A percentile compares a stretch with the other conserved stretches of the same genome.
These are phyloP conservation scores for Brenthis daphne DNA, from an alignment of 2,888 invertebrate species.

Conservation along the genomic window DNA sequence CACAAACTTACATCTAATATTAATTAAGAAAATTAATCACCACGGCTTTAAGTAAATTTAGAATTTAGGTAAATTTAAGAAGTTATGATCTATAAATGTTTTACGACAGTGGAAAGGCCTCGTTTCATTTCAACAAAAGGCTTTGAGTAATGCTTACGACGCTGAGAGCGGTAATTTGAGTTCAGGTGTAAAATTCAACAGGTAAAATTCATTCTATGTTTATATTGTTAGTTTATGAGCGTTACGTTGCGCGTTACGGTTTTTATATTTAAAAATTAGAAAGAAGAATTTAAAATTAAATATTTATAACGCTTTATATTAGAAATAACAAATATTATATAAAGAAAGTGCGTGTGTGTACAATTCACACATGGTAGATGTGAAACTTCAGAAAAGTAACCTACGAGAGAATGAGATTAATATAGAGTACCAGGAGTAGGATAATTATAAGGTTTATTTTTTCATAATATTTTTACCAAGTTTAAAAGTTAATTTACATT, in stretches of 20 bases:
- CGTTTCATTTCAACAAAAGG: conserved; percentile 13
- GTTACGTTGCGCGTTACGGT: not conserved
- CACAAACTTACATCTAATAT: not conserved
- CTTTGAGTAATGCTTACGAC: conserved; percentile 10
- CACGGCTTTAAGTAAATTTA: not conserved
- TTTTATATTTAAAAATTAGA: not conserved
- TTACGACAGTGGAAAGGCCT: conserved; percentile 17
- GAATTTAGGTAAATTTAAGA: conserved; percentile 6
- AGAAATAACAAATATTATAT: too few species aligned
- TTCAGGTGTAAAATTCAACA: conserved; percentile 26
- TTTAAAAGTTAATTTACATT: too few species aligned
- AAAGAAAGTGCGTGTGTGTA: too few species aligned
- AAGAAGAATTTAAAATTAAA: too few species aligned
- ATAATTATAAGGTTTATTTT: too few species aligned
- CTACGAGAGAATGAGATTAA: too few species aligned
- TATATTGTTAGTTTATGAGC: not conserved
- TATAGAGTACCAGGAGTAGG: too few species aligned
- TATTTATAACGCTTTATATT: too few species aligned
- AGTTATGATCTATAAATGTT: conserved; percentile 12
- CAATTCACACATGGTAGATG: too few species aligned
- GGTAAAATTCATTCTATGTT: conserved; percentile 2
- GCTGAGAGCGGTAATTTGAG: conserved; percentile 14
- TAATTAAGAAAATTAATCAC: not conserved
- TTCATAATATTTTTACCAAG: too few species aligned
- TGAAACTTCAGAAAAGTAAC: too few species aligned